Evolutionary conservation across 2,888 invertebrate species (phyloP).

Genomic region (Cacoxenus indagator): DNA sequence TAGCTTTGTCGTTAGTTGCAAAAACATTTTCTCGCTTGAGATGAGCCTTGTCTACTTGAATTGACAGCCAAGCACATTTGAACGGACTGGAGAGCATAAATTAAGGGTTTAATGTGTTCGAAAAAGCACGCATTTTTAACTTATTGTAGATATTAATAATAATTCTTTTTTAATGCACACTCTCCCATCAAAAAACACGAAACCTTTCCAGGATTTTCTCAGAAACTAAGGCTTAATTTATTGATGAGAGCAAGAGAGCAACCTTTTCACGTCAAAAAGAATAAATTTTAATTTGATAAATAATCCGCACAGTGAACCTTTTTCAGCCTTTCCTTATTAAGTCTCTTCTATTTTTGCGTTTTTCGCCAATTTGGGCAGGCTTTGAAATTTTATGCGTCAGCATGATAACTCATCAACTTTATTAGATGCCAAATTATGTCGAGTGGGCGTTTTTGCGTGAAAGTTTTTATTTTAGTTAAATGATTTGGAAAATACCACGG

Average conservation of each 20-base stretch:
- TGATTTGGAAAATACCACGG: conserved; percentile 42
- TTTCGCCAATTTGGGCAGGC: not conserved
- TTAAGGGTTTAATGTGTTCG: not conserved
- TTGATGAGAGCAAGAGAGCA: not conserved
- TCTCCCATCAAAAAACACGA: not conserved
- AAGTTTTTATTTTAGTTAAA: conserved; percentile 42
- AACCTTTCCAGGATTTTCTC: not conserved
- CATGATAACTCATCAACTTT: conserved; percentile 36
- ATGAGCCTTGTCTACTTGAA: not conserved
- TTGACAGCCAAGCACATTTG: not conserved
- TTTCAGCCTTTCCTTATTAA: not conserved
- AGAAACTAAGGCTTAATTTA: conserved; percentile 1
- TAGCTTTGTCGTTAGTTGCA: not conserved
- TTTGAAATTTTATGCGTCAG: conserved; percentile 28
- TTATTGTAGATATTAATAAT: not conserved
- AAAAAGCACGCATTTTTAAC: not conserved
- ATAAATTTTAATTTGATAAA: conserved; percentile 7
- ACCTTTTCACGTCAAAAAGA: not conserved
- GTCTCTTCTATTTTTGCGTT: not conserved
- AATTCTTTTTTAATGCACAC: not conserved
- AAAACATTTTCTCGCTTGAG: too few species aligned
- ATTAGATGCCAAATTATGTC: conserved; percentile 39
- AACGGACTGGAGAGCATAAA: not conserved
- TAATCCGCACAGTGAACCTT: not conserved
- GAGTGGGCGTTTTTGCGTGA: not conserved